Base-by-base conservation (phyloP, 2,113 vertebrate genomes). In the Potamarius usumacintae region DNA sequence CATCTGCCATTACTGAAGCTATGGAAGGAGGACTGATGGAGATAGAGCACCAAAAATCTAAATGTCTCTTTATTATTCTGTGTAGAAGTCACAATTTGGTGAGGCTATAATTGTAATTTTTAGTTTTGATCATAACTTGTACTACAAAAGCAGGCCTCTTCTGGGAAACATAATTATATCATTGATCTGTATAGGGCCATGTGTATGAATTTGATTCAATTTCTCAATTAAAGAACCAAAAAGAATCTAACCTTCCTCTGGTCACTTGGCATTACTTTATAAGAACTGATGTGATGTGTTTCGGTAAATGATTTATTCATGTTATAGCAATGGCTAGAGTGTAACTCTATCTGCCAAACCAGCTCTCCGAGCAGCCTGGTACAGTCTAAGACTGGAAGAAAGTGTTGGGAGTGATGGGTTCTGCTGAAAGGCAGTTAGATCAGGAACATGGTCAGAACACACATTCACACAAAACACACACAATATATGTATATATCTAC, bases 371-470 rank as follows among this genome's bases (percentile, higher is more conserved):
- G 76, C 62, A 74, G 67, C 15, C 65, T 62, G 55, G 65, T 4
- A 48, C 82, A 78, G 81, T 30, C 69, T 83, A 77, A 34, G 60
- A 84, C 87, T 84, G 87, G 60, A 84, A 78, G 60, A 88, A 74
- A 90, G 50, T 77, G 83, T 86, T 80, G 22, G 90, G 92, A 90
- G 90, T 93, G 90, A 91, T 92, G 89, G 90, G 92, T 90, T 94
- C 94, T 94, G 94, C 71, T 92, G 93, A 95, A 91, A 95, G 92
- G 92, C 90, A 88, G 92, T 95, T 93, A 95, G 91, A 92, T 94
- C 92, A 95, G 94, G 94, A 82, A 91, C 92, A 95, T 94, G 91
- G 92, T 90, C 92, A 93, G 90, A 94, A 90, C 88, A 91, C 89
- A 86, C 57, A 82, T 42, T 58, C 53, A 72, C 76, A 85, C 63